Conservation (phyloP, 2,113 vertebrate genomes). For the Neogale vison region DNA sequence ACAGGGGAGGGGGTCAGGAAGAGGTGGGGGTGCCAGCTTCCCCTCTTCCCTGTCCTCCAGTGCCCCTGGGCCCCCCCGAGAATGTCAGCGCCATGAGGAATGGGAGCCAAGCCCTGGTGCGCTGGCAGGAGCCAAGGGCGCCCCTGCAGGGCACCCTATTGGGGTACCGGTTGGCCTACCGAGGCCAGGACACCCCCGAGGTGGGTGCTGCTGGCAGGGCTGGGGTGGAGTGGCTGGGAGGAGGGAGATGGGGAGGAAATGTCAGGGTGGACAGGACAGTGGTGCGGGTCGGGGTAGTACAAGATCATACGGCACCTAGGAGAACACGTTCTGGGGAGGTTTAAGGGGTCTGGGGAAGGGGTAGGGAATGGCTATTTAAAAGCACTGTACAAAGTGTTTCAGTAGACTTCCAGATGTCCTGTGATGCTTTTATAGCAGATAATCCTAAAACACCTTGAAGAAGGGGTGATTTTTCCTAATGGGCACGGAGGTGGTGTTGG, state of each 20-base stretch:
- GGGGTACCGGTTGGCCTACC: slow-evolving; percentile 91
- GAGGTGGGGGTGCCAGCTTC: slow-evolving; percentile 56
- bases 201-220: slow-evolving; percentile 65
- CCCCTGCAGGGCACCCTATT: slow-evolving; percentile 87
- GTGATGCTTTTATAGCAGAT: not conserved
- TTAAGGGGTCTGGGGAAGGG: too few species aligned
- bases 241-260: not conserved
- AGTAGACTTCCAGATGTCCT: not conserved
- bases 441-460: not conserved
- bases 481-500: not conserved
- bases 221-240: not conserved
- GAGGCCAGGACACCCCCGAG: slow-evolving; percentile 77
- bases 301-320: accelerated
- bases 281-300: not conserved
- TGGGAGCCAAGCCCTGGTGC: slow-evolving; percentile 86
- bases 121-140: slow-evolving; percentile 86
- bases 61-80: slow-evolving; percentile 87
- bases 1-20: slow-evolving; percentile 27
- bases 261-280: not conserved
- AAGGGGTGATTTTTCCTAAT: not conserved
- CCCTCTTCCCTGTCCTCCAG: slow-evolving; percentile 80
- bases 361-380: not conserved
- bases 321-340: not conserved
- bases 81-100: slow-evolving; percentile 88
- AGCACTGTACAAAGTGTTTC: not conserved